Evolutionary conservation across 1,140 invertebrate genomes (phyloP).

Genomic region (Fopius arisanus): DNA sequence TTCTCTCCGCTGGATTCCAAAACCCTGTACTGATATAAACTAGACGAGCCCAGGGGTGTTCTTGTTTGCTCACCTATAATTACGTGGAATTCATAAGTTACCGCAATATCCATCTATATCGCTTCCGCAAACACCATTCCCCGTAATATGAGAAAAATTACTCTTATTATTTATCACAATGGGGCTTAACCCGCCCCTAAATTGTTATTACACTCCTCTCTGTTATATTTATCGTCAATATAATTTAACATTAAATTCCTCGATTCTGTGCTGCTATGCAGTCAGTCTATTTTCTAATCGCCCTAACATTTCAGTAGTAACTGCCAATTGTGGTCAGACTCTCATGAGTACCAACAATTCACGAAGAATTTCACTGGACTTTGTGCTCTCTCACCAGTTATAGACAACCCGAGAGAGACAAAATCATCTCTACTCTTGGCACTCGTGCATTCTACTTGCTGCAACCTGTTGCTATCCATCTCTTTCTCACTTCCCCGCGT

Average conservation of each 20-base stretch:
- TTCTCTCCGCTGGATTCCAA: no score
- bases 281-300: no score
- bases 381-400: conserved; percentile 27
- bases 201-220: background rate
- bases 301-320: no score
- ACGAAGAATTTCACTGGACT: conserved; percentile 40
- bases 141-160: conserved; percentile 6
- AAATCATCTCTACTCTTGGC: conserved; percentile 44
- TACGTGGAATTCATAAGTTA: conserved; percentile 59
- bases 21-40: background rate
- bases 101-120: conserved; percentile 26
- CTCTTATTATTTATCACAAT: background rate
- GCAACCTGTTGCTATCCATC: conserved; percentile 61
- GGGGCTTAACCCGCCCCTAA: background rate
- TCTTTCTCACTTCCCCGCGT: conserved; percentile 43
- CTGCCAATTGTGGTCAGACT: no score
- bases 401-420: conserved; percentile 34
- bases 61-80: conserved; percentile 56
- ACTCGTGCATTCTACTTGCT: conserved; percentile 55
- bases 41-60: conserved; percentile 15
- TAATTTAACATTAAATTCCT: no score
- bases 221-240: no score
- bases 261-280: no score
- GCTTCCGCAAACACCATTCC: background rate
- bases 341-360: no score